Conservation (phyloP, 2,113 vertebrate genomes). For the Bufo bufo region DNA sequence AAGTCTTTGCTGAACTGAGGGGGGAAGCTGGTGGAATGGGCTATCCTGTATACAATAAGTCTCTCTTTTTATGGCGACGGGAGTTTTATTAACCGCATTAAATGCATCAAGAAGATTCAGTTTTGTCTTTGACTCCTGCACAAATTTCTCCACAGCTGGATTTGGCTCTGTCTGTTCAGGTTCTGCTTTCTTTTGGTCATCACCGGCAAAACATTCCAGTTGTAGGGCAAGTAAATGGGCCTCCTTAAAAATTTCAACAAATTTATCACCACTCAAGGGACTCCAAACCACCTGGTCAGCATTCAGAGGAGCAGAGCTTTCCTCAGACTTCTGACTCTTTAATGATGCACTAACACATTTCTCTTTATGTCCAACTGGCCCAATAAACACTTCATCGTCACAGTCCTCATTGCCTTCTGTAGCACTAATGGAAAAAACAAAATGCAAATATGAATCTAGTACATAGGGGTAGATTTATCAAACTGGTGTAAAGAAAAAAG, state of each 20-base stretch:
- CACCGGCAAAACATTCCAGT: conserved; percentile 68
- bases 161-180: not conserved
- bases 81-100: conserved; percentile 65
- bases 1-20: conserved; percentile 65
- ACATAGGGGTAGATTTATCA: not conserved
- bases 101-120: conserved; percentile 71
- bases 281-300: conserved; percentile 73
- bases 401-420: conserved; percentile 75
- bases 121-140: conserved; percentile 76
- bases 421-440: conserved; percentile 64
- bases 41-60: conserved; percentile 80
- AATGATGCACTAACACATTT: conserved; percentile 71
- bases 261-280: conserved; percentile 78
- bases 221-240: conserved; percentile 79
- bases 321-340: not conserved
- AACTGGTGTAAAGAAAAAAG: too few species aligned
- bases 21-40: conserved; percentile 70
- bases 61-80: conserved; percentile 73
- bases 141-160: conserved; percentile 72
- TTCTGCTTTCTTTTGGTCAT: conserved; percentile 8
- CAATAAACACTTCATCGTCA: conserved; percentile 88
- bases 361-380: conserved; percentile 76
- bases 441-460: not conserved
- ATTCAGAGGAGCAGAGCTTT: not conserved
- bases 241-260: conserved; percentile 86